Evolutionary conservation across 2,888 invertebrate genomes (phyloP), one percentile per base, ranked within the genome.

Genomic region (Tricholauxania praeusta): DNA sequence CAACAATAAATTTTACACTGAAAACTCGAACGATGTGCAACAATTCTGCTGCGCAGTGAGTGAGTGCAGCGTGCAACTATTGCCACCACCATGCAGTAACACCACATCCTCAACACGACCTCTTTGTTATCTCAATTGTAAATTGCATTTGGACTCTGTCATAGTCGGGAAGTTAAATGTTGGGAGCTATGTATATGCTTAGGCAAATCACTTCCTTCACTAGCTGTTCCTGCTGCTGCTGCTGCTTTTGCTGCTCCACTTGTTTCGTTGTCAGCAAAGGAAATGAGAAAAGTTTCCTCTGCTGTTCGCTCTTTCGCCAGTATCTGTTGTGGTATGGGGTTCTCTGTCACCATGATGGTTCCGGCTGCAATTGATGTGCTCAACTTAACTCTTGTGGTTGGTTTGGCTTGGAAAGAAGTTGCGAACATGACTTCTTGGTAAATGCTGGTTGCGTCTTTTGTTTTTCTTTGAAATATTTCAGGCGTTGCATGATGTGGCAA

Each of bases 231-330:
- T 28, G 28, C 48, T n/a, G 28, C 62, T 28, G n/a, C 10, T 32
- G 17, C 66, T n/a, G 28, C 48, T n/a, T 12, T 47, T 28, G 4
- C 48, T 28, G 48, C 22, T 68, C 14, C 22, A 14, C 48, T 62
- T 57, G 68, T 47, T 47, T 14, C 39, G 59, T 19, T 12, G n/a
- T 32, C 17, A 57, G 48, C 39, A 14, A 51, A 70, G 70, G 70
- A 70, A 70, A 70, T 70, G 70, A 70, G 70, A 70, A 70, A 70
- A 70, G 52, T 70, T 70, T 70, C 7, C 19, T 8, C 8, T 17
- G 12, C 19, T 53, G 19, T 53, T 39, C 39, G 39, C 19, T 49
- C 49, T 49, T 49, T 51, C 39, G 6, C 10, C 39, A 39, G 10
- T 39, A 39, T 39, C 39, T 39, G 39, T 39, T 39, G 39, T 39